Evolutionary conservation across 2,797 vertebrate species (phyloP).

Genomic region (Sphenodon punctatus): DNA sequence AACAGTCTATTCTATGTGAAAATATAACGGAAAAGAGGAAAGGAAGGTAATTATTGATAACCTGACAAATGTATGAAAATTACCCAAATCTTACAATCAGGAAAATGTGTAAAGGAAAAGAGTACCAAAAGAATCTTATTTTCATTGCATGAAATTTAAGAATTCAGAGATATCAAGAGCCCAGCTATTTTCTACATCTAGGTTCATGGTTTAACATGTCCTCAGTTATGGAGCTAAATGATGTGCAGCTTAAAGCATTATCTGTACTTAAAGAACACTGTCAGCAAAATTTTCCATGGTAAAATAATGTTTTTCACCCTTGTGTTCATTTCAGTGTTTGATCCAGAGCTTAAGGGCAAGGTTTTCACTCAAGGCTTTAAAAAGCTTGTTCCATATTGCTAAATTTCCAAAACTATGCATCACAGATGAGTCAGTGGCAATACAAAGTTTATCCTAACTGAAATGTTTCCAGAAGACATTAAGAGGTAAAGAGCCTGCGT

Average conservation of each 20-base stretch:
- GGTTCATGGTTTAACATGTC: not conserved
- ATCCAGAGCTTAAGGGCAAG: not conserved
- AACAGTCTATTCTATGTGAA: not conserved
- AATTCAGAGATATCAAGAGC: not conserved
- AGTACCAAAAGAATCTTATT: not conserved
- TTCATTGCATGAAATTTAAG: not conserved
- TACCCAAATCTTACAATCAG: not conserved
- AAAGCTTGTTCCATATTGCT: not conserved
- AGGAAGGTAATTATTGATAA: not conserved
- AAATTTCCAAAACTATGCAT: not conserved
- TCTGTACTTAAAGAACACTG: not conserved
- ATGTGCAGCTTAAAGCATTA: not conserved
- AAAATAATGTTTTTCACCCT: not conserved
- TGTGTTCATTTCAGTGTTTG: not conserved
- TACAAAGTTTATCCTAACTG: not conserved
- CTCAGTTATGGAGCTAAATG: not conserved
- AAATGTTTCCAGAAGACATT: not conserved
- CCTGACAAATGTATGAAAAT: not conserved
- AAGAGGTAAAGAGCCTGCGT: not conserved
- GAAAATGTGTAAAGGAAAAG: not conserved
- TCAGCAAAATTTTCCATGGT: not conserved
- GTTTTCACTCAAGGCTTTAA: not conserved
- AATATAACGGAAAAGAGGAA: not conserved
- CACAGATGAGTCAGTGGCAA: not conserved
- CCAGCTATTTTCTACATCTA: not conserved